Base-by-base conservation (phyloP, 2,888 invertebrate species). In the Epirrita christyi region DNA sequence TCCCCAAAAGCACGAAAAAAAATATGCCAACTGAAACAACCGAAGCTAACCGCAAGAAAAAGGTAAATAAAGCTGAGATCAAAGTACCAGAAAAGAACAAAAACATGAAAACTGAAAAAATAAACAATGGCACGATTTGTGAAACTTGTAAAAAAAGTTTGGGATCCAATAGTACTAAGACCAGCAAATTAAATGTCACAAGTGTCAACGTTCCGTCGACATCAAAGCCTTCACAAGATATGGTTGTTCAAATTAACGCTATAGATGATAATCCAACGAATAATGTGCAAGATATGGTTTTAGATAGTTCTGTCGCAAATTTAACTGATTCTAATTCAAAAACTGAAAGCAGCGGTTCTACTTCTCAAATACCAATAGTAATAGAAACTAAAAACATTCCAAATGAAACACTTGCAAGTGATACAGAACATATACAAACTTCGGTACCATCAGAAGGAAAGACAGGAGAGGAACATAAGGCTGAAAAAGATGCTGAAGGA, bases 381-480 rank as follows among this genome's bases (percentile, higher is more conserved):
- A 56, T 70, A 69, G 67, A 78, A 66, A 61, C 72, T 70, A 71
- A 76, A 79, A 72, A 83, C 86, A 86, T 86, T 86, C 86, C 86
- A 84, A 76, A 68, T 50, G 67, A 69, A 68, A 65, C 64, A 69
- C 38, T 61, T 52, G 67, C 47, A 60, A 72, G 38, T 55, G 42
- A 55, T 46, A 40, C 36, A 15, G 27, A 49, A 45, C 51, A 69
- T 61, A 52, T 46, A 48, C 65, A 70, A 68, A 43, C 21, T 45
- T 54, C 55, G 65, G 51, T 64, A 59, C 64, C 72, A 64, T 55
- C 52, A 56, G 67, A 64, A 45, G 50, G 59, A 54, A 63, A 69
- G 48, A 70, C 60, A 73, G 73, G 70, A 79, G 79, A 75, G 70
- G 75, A 74, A 67, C 72, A 70, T 64, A 81, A 82, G 78, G 74